These are phyloP conservation scores for Pseudomugil tenellus DNA, from an alignment of 2,797 vertebrate species.

Conservation along the genomic window DNA sequence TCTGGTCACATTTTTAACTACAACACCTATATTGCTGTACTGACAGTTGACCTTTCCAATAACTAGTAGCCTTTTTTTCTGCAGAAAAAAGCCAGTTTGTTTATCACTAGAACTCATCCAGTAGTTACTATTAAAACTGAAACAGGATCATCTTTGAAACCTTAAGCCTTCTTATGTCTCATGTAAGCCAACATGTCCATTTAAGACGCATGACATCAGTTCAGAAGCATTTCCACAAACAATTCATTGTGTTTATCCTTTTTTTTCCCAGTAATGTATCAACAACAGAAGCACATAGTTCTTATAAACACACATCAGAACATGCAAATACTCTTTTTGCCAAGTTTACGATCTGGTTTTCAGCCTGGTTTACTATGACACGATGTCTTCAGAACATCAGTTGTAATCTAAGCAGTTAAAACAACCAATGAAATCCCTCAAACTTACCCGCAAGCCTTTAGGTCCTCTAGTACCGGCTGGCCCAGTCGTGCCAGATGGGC, in stretches of 20 bases:
- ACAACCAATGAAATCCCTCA: slow-evolving; percentile 27
- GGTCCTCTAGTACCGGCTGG: slow-evolving; percentile 87
- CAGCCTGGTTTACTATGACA: background rate
- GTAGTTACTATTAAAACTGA: slow-evolving; percentile 53
- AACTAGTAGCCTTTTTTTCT: slow-evolving; percentile 30
- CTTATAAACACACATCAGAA: slow-evolving; percentile 19
- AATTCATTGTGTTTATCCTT: slow-evolving; percentile 40
- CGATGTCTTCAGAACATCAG: background rate
- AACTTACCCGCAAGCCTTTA: slow-evolving; percentile 92
- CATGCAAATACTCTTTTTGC: slow-evolving; percentile 6
- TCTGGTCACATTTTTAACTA: slow-evolving; percentile 50
- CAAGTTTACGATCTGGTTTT: slow-evolving; percentile 16
- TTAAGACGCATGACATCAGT: slow-evolving; percentile 58
- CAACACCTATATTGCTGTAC: slow-evolving; percentile 26
- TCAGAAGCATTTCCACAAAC: slow-evolving; percentile 32
- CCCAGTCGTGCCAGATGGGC: slow-evolving; percentile 87
- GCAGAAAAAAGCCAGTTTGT: background rate
- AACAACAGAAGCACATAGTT: slow-evolving; percentile 18
- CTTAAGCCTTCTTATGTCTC: slow-evolving; percentile 28
- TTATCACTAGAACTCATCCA: slow-evolving; percentile 31
- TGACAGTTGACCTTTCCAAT: slow-evolving; percentile 18
- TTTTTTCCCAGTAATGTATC: slow-evolving; percentile 29
- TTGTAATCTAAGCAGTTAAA: slow-evolving; percentile 22
- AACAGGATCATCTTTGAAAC: slow-evolving; percentile 41
- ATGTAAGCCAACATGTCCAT: slow-evolving; percentile 35